These are phyloP conservation scores for Cranoglanis bouderius DNA, from an alignment of 2,113 vertebrate species.

Conservation along the genomic window DNA sequence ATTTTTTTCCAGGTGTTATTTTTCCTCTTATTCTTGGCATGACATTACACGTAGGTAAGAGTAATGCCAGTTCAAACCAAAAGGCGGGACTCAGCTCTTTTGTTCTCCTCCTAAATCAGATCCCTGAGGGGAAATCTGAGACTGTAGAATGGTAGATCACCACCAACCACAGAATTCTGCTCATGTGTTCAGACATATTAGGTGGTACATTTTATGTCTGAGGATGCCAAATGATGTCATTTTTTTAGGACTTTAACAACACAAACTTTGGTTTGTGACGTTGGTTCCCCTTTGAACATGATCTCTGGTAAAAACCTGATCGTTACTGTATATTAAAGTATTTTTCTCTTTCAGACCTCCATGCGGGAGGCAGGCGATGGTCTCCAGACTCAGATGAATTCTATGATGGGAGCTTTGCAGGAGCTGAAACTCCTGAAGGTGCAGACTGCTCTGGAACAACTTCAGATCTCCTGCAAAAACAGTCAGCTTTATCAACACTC, in stretches of 20 bases:
- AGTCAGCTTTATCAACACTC: slow-evolving; percentile 43
- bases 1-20: slow-evolving; percentile 10
- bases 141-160: slow-evolving; percentile 8
- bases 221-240: slow-evolving; percentile 15
- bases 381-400: slow-evolving; percentile 77
- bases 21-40: slow-evolving; percentile 28
- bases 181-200: slow-evolving; percentile 17
- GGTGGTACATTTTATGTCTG: slow-evolving; percentile 6
- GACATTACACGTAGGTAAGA: slow-evolving; percentile 7
- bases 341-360: slow-evolving; percentile 74
- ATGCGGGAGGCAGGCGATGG: slow-evolving; percentile 76
- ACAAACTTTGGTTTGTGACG: slow-evolving; percentile 9
- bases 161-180: slow-evolving; percentile 23
- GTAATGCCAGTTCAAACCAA: slow-evolving; percentile 33
- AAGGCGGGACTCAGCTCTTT: slow-evolving; percentile 18
- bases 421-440: slow-evolving; percentile 72
- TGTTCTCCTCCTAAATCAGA: slow-evolving; percentile 25
- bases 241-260: slow-evolving; percentile 1
- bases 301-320: slow-evolving; percentile 9
- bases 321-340: slow-evolving; percentile 6
- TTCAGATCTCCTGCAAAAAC: slow-evolving; percentile 51
- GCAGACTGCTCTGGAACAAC: slow-evolving; percentile 60
- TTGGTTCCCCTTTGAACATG: background rate
- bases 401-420: slow-evolving; percentile 79
- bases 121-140: slow-evolving; percentile 33